A percentile compares a stretch with the other conserved stretches of the same genome.
phyloP scores from a whole-genome alignment of 2,797 vertebrate species.

The Gymnothorax javanicus region DNA sequence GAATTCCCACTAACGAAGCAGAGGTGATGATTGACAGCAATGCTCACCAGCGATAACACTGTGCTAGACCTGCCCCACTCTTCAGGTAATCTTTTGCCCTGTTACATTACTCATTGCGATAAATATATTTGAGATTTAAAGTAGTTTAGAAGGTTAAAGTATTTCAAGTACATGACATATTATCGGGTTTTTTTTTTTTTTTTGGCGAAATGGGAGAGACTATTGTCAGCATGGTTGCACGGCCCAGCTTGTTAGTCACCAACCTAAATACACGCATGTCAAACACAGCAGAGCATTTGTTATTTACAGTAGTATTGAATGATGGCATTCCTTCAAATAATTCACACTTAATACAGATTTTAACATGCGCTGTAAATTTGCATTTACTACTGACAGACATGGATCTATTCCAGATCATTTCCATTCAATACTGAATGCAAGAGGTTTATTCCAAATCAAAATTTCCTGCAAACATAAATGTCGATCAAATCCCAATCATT shows the following conservation, averaged over 20 bases:
- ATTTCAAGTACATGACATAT: slow-evolving; percentile 2
- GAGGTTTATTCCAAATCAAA: no score
- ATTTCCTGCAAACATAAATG: no score
- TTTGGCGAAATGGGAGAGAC: background rate
- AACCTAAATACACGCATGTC: background rate
- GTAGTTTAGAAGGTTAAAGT: background rate
- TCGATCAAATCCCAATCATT: no score
- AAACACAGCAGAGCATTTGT: background rate
- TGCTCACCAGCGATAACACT: no score
- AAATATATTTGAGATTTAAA: background rate
- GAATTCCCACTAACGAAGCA: no score
- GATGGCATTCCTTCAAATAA: no score
- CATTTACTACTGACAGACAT: background rate
- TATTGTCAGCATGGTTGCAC: background rate
- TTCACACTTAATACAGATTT: background rate
- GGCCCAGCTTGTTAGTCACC: background rate
- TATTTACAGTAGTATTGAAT: no score
- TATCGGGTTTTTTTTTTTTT: background rate
- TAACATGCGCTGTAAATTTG: background rate
- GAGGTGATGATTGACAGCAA: no score
- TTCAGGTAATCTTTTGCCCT: background rate
- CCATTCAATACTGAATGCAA: background rate
- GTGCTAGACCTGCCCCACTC: background rate
- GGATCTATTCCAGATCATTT: background rate
- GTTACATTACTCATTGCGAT: background rate